A percentile compares a stretch with the other conserved stretches of the same genome.
These are phyloP conservation scores for Danionella dracula DNA, from an alignment of 2,797 vertebrate species.

Conservation along the genomic window DNA sequence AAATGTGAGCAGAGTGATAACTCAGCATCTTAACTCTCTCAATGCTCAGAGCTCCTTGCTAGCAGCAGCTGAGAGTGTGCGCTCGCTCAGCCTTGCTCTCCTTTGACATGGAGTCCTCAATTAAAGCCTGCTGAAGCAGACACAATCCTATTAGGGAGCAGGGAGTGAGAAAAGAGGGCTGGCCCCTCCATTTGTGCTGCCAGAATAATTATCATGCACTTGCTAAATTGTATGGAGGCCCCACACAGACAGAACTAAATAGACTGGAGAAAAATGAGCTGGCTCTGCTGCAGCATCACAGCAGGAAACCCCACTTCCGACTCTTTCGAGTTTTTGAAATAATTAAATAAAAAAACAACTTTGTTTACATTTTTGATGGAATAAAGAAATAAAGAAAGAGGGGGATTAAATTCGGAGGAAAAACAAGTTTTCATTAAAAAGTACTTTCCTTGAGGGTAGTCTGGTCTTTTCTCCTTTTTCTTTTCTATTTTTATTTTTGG, in stretches of 20 bases:
- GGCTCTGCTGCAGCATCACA: conserved; percentile 8
- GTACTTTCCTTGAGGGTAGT: too few relatives aligned
- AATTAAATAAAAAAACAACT: too few relatives aligned
- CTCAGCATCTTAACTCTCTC: conserved; percentile 59
- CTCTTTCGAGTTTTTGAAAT: conserved; percentile 5
- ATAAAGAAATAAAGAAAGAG: too few relatives aligned
- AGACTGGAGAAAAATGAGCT: conserved; percentile 24
- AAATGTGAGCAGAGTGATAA: conserved; percentile 49
- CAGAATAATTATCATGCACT: conserved; percentile 81
- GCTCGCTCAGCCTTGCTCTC: conserved; percentile 68
- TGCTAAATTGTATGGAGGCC: conserved; percentile 78
- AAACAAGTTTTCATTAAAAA: too few relatives aligned
- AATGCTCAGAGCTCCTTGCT: conserved; percentile 65
- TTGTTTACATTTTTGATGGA: too few relatives aligned
- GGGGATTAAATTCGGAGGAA: too few relatives aligned
- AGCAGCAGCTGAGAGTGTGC: conserved; percentile 66
- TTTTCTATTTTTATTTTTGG: conserved; percentile 9
- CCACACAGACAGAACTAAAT: conserved; percentile 41
- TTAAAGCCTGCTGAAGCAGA: conserved; percentile 85
- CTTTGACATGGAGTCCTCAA: conserved; percentile 78
- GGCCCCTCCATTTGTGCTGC: conserved; percentile 69
- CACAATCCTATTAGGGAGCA: conserved; percentile 86
- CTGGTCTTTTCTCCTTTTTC: conserved; percentile 16
- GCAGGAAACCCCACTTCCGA: neutral
- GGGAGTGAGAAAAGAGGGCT: conserved; percentile 59